These are phyloP conservation scores for Phytoseiulus persimilis DNA, from an alignment of 2,888 invertebrate species.

Conservation along the genomic window DNA sequence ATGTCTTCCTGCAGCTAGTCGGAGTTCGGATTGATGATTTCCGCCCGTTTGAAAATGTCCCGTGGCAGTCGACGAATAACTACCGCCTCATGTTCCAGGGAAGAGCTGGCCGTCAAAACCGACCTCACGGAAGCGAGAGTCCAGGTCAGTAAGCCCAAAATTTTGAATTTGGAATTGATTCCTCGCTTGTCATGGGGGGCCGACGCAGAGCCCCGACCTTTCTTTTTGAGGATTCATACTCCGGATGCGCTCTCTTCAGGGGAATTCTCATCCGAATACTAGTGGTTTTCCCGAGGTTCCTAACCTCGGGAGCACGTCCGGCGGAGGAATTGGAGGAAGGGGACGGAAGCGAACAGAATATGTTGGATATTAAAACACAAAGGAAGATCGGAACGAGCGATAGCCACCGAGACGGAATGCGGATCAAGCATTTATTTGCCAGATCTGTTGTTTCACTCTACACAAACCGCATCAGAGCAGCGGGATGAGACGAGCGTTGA, in stretches of 20 bases:
- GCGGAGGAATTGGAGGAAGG: too few relatives aligned
- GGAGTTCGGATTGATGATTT: too few relatives aligned
- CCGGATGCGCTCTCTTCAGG: too few relatives aligned
- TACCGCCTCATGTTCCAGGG: neutral
- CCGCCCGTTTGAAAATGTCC: neutral
- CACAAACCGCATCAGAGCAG: neutral
- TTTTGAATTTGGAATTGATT: too few relatives aligned
- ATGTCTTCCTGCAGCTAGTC: too few relatives aligned
- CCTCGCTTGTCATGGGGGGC: too few relatives aligned
- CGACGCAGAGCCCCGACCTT: too few relatives aligned
- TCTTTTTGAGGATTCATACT: too few relatives aligned
- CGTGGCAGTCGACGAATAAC: too few relatives aligned
- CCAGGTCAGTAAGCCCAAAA: conserved; percentile 6
- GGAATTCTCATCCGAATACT: too few relatives aligned
- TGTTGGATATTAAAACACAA: neutral
- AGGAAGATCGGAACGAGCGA: neutral
- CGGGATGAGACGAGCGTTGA: neutral
- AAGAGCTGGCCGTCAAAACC: conserved; percentile 19
- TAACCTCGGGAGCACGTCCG: too few relatives aligned
- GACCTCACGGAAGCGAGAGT: conserved; percentile 36
- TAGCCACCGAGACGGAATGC: neutral
- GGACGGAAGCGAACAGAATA: neutral
- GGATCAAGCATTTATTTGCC: neutral
- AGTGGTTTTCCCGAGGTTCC: too few relatives aligned
- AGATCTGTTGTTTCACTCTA: neutral